Evolutionary conservation across 2,888 invertebrate species (phyloP).

Genomic region (Cheilosia scutellata): DNA sequence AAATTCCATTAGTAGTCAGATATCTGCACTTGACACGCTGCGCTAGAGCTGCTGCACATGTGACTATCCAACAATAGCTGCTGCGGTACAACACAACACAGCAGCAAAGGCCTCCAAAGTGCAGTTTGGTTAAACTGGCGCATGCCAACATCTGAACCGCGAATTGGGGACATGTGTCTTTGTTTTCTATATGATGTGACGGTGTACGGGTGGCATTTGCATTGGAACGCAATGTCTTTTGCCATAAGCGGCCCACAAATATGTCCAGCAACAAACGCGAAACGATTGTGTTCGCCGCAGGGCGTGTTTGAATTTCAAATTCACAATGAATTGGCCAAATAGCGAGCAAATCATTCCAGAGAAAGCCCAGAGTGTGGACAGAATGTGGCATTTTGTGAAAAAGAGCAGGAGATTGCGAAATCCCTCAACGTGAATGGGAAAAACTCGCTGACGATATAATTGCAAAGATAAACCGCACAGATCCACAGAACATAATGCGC

Average conservation of each 20-base stretch:
- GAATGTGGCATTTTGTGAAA: too few relatives aligned
- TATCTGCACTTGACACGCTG: slow-evolving; percentile 72
- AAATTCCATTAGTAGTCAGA: slow-evolving; percentile 41
- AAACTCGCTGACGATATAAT: slow-evolving; percentile 56
- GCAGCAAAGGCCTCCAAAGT: slow-evolving; percentile 43
- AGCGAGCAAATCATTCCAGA: slow-evolving; percentile 13
- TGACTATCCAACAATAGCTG: slow-evolving; percentile 11
- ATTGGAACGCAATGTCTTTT: slow-evolving; percentile 32
- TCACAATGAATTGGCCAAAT: slow-evolving; percentile 56
- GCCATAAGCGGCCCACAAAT: slow-evolving; percentile 21
- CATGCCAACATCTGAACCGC: slow-evolving; percentile 43
- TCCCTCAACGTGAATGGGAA: slow-evolving; percentile 19
- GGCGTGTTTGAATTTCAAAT: slow-evolving; percentile 50
- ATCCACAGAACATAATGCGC: neutral
- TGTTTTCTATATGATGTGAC: slow-evolving; percentile 23
- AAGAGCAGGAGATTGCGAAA: slow-evolving; percentile 30
- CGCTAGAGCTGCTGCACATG: slow-evolving; percentile 41
- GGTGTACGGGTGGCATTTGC: slow-evolving; percentile 33
- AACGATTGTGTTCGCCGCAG: slow-evolving; percentile 48
- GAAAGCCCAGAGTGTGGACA: slow-evolving; percentile 50
- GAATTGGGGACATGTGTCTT: slow-evolving; percentile 65
- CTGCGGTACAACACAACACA: slow-evolving; percentile 25
- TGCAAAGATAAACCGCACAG: slow-evolving; percentile 54
- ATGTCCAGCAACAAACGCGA: neutral
- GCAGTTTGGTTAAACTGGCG: slow-evolving; percentile 51